Base-by-base conservation (phyloP, 2,113 vertebrate species). In the Pionites leucogaster region DNA sequence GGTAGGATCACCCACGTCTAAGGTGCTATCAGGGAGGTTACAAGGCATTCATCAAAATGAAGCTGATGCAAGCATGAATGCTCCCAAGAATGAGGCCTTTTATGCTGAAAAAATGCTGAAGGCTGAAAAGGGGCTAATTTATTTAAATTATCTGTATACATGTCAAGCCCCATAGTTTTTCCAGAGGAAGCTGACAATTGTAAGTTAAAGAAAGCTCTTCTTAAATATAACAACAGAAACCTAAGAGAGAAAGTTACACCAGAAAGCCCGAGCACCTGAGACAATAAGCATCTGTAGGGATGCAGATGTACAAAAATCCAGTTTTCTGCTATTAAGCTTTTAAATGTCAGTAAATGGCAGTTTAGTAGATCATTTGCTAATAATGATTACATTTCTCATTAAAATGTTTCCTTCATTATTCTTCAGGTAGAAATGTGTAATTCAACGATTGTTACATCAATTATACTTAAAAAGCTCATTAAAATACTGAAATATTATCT, bases 401-500 rank as follows among this genome's bases (percentile, higher is more conserved):
- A 98, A 98, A 98, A 98, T 98, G 97, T 98, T 98, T 98, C 97
- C 97, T 98, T 98, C 98, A 97, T 98, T 98, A 98, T 98, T 98
- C 98, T 98, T 98, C 97, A 98, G 98, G 98, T 98, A 98, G 96
- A 98, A 98, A 98, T 97, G 98, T 98, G 97, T 98, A 98, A 98
- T 98, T 98, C 98, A 97, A 97, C 53, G 96, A 98, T 98, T 98
- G 98, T 98, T 98, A 97, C 97, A 98, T 98, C 98, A 98, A 98
- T 98, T 98, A 98, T 97, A 98, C 98, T 98, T 98, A 97, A 98
- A 98, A 98, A 98, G 97, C 98, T 98, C 98, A 98, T 98, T 98
- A 98, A 98, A 98, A 97, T 95, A 97, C 97, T 98, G 98, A 98
- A 98, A 98, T 98, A 98, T 98, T 98, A 98, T 98, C 98, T 98